A percentile compares a stretch with the other conserved stretches of the same genome.
Conservation (phyloP, 1,140 invertebrate species). For the Acromyrmex heyeri region DNA sequence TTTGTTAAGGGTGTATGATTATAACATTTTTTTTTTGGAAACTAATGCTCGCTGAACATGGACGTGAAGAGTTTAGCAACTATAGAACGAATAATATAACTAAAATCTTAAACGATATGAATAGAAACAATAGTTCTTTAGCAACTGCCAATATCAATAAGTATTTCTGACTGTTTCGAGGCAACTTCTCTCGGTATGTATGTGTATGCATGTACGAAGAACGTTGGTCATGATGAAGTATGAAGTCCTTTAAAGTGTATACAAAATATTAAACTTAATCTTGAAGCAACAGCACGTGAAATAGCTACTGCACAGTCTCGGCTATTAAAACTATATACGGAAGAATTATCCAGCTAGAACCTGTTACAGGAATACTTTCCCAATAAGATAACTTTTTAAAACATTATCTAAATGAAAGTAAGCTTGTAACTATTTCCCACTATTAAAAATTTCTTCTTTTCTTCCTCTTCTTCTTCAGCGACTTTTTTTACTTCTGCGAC, state of each 20-base stretch:
- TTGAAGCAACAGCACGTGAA: slow-evolving; percentile 72
- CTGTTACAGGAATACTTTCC: slow-evolving; percentile 66
- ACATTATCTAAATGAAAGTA: slow-evolving; percentile 36
- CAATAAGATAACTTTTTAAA: slow-evolving; percentile 8
- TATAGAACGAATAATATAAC: slow-evolving; percentile 60
- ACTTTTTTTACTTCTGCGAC: slow-evolving; percentile 45
- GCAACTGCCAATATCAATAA: slow-evolving; percentile 22
- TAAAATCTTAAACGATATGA: slow-evolving; percentile 59
- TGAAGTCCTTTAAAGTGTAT: slow-evolving; percentile 46
- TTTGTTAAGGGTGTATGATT: slow-evolving; percentile 40
- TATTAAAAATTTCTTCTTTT: slow-evolving; percentile 42
- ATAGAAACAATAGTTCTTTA: slow-evolving; percentile 48
- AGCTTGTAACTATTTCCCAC: slow-evolving; percentile 65
- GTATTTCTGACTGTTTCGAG: slow-evolving; percentile 44
- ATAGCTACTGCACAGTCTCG: slow-evolving; percentile 74
- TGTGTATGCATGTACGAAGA: slow-evolving; percentile 15
- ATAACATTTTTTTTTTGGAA: slow-evolving; percentile 51
- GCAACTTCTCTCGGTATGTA: slow-evolving; percentile 23
- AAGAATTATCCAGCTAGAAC: slow-evolving; percentile 71
- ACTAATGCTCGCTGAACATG: slow-evolving; percentile 56
- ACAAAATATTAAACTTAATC: slow-evolving; percentile 68
- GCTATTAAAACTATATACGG: slow-evolving; percentile 74
- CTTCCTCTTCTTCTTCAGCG: slow-evolving; percentile 19
- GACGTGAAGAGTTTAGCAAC: slow-evolving; percentile 62
- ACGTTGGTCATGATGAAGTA: slow-evolving; percentile 34